Conservation (phyloP, 2,888 invertebrate genomes). For the Onthophagus sagittarius region DNA sequence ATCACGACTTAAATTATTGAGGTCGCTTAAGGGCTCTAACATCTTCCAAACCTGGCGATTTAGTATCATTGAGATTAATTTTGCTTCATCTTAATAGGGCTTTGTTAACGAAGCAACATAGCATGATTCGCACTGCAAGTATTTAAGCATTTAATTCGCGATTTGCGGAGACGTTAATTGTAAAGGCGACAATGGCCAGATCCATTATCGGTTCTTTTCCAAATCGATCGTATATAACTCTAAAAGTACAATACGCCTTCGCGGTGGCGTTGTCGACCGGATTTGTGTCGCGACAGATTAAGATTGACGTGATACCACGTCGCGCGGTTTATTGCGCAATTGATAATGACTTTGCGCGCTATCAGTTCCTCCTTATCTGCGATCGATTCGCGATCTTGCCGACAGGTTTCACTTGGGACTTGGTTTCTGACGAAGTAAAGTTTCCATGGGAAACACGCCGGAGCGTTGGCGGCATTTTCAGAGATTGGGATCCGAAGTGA, state of each 20-base stretch:
- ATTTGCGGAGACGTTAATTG: constrained; percentile 1
- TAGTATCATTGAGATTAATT: too few relatives aligned
- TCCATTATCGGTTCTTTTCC: neutral
- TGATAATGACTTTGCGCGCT: constrained; percentile 30
- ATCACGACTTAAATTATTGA: too few relatives aligned
- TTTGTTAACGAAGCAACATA: neutral
- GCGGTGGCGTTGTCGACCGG: constrained; percentile 25
- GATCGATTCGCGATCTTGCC: neutral
- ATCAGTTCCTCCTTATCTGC: constrained; percentile 26
- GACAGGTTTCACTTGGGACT: constrained; percentile 8
- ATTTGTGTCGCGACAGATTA: constrained; percentile 27
- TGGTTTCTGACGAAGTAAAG: neutral
- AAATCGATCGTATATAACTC: neutral
- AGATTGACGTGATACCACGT: constrained; percentile 28
- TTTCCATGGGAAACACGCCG: constrained; percentile 8
- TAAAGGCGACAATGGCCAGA: neutral
- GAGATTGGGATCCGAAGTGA: neutral
- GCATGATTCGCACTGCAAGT: neutral
- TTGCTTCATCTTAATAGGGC: neutral
- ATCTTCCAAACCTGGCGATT: too few relatives aligned
- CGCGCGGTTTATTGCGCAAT: constrained; percentile 29
- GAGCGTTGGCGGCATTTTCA: neutral
- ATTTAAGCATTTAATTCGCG: neutral
- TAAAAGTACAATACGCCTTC: constrained; percentile 19
- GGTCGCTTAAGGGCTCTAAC: too few relatives aligned